Percentiles rank a stretch among this genome's conserved stretches.
These are phyloP conservation scores for Delia radicum DNA, from an alignment of 1,140 invertebrate genomes.

Conservation along the genomic window DNA sequence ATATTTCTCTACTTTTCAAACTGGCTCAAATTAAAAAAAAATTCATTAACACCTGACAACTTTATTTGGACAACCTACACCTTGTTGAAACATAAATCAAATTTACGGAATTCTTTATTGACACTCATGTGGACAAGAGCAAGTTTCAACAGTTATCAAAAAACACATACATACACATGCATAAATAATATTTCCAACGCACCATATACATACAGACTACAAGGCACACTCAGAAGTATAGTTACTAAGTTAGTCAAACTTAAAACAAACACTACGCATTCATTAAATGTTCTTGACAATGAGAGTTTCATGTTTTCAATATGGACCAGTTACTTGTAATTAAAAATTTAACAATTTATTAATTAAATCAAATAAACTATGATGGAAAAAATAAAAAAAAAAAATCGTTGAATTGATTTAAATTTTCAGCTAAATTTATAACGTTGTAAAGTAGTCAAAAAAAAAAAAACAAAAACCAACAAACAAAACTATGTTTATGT, in stretches of 20 bases:
- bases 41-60: constrained; percentile 24
- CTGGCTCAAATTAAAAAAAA: not conserved
- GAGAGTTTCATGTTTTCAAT: not conserved
- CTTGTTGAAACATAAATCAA: constrained; percentile 15
- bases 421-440: constrained; percentile 20
- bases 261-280: not conserved
- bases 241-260: not conserved
- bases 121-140: not conserved
- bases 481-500: not conserved
- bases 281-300: constrained; percentile 17
- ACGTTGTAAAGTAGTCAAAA: not conserved
- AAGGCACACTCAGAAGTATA: not conserved
- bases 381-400: not conserved
- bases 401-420: constrained; percentile 4
- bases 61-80: constrained; percentile 23
- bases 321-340: not conserved
- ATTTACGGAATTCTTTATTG: constrained; percentile 11
- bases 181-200: not conserved
- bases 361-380: constrained; percentile 12
- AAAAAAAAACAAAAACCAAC: not conserved
- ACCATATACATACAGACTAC: not conserved
- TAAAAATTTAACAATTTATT: constrained; percentile 15
- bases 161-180: no score
- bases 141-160: constrained; percentile 10
- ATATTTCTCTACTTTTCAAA: not conserved